Percentiles rank a stretch among this genome's conserved stretches.
phyloP scores from a whole-genome alignment of 2,113 vertebrate genomes.

The Malurus alboscapulatus region DNA sequence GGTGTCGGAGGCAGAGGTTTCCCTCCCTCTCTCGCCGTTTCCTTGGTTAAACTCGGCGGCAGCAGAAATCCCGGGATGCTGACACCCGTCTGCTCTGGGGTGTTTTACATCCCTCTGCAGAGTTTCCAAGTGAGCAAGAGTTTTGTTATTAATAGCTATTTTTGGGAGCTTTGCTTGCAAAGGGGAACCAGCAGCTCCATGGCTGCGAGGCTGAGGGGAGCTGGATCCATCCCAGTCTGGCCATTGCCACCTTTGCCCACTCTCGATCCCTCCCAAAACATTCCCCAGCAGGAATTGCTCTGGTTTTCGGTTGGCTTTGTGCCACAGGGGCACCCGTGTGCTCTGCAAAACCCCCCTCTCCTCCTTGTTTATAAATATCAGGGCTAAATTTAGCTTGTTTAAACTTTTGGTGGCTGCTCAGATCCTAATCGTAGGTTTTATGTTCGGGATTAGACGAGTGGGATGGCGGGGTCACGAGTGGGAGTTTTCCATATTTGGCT shows the following conservation, averaged over 20 bases:
- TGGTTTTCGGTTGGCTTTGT: background rate
- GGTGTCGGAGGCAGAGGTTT: slow-evolving; percentile 45
- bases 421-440: slow-evolving; percentile 49
- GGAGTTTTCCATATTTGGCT: slow-evolving; percentile 31
- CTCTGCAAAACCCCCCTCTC: background rate
- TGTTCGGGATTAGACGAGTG: background rate
- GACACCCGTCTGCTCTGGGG: background rate
- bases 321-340: background rate
- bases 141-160: background rate
- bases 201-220: background rate
- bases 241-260: background rate
- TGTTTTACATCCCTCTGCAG: background rate
- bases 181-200: background rate
- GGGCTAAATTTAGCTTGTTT: slow-evolving; percentile 56
- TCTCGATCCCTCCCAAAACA: background rate
- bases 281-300: background rate
- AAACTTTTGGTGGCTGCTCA: slow-evolving; percentile 46
- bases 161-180: background rate
- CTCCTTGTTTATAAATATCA: slow-evolving; percentile 47
- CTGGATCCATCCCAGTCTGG: background rate
- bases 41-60: slow-evolving; percentile 1
- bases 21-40: background rate
- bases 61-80: background rate
- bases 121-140: accelerated
- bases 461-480: background rate